phyloP scores from a whole-genome alignment of 2,888 invertebrate genomes.

The Chalcis sispes region DNA sequence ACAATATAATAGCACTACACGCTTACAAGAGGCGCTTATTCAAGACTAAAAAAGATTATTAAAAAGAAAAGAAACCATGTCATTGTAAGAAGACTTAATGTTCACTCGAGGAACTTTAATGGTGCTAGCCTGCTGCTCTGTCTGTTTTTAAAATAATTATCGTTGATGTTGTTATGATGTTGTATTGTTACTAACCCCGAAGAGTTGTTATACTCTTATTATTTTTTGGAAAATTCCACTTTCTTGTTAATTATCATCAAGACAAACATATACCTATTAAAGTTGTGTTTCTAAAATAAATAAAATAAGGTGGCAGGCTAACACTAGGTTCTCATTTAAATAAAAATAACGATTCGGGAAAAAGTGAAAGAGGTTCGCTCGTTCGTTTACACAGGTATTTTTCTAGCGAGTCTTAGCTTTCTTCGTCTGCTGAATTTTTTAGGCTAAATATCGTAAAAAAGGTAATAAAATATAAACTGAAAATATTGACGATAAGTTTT shows the following conservation, averaged over 20 bases:
- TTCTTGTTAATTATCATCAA: constrained; percentile 52
- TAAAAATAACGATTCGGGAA: constrained; percentile 53
- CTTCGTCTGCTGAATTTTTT: constrained; percentile 59
- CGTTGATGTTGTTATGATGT: constrained; percentile 56
- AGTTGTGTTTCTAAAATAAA: constrained; percentile 51
- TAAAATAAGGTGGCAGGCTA: constrained; percentile 48
- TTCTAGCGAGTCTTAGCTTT: constrained; percentile 58
- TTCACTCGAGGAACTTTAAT: constrained; percentile 36
- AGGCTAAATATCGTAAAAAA: constrained; percentile 57
- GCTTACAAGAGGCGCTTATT: constrained; percentile 55
- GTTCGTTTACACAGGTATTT: constrained; percentile 57
- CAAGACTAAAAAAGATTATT: constrained; percentile 51
- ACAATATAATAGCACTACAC: constrained; percentile 57
- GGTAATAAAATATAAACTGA: constrained; percentile 54
- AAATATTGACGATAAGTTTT: constrained; percentile 52
- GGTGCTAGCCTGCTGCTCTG: constrained; percentile 52
- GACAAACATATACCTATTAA: constrained; percentile 47
- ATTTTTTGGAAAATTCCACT: constrained; percentile 53
- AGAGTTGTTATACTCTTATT: constrained; percentile 53
- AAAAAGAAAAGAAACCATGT: constrained; percentile 40
- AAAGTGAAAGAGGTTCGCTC: constrained; percentile 58
- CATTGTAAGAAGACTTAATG: constrained; percentile 48
- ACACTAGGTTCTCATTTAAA: constrained; percentile 48
- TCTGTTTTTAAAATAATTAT: constrained; percentile 56
- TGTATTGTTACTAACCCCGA: constrained; percentile 51